A percentile compares a stretch with the other conserved stretches of the same genome.
Conservation (phyloP, 2,888 invertebrate species). For the Cheilosia vulpina region DNA sequence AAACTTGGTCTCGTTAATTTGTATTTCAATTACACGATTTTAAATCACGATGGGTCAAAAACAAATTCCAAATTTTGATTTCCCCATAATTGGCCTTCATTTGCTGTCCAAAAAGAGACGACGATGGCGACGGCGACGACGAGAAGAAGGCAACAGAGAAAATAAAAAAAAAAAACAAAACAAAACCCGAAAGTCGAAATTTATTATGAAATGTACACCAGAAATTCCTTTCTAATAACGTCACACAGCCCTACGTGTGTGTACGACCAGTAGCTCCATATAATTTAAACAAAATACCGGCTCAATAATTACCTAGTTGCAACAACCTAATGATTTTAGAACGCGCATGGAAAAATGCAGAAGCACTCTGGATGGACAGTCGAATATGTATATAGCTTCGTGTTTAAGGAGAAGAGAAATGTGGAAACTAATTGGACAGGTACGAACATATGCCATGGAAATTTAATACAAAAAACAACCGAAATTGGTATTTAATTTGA, state of each 20-base stretch:
- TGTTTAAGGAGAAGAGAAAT: conserved; percentile 48
- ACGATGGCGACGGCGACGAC: not conserved
- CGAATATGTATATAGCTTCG: conserved; percentile 11
- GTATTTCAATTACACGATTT: conserved; percentile 57
- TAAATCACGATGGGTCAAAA: conserved; percentile 31
- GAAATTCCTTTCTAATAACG: conserved; percentile 71
- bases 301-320: conserved; percentile 72
- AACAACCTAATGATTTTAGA: conserved; percentile 70
- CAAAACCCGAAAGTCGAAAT: conserved; percentile 19
- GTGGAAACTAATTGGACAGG: conserved; percentile 62
- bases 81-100: conserved; percentile 59
- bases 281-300: conserved; percentile 74
- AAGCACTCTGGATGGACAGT: conserved; percentile 22
- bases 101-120: conserved; percentile 13
- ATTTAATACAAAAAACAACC: conserved; percentile 13
- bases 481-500: conserved; percentile 55
- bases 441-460: conserved; percentile 57
- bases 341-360: conserved; percentile 71
- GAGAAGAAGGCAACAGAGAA: not conserved
- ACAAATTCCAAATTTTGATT: conserved; percentile 45
- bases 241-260: conserved; percentile 60
- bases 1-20: conserved; percentile 46
- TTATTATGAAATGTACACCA: conserved; percentile 53
- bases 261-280: conserved; percentile 69
- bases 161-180: not conserved